Percentiles rank a stretch among this genome's conserved stretches.
Conservation (phyloP, 1,140 invertebrate genomes). For the Heterodera schachtii region DNA sequence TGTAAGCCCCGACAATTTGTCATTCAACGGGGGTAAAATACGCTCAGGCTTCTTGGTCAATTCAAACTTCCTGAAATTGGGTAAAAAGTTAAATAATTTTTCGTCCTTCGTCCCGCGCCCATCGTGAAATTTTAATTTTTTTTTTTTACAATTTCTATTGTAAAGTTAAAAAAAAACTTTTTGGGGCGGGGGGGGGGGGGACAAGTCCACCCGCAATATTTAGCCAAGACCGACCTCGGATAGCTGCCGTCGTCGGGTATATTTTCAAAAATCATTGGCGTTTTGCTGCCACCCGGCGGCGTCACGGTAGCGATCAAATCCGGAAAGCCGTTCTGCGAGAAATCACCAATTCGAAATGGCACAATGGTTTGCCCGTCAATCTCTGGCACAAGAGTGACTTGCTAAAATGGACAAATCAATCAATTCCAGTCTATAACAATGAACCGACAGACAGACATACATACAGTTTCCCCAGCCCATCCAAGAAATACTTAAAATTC, state of each 20-base stretch:
- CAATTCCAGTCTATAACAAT: too few relatives aligned
- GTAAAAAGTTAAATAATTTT: too few relatives aligned
- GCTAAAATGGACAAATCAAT: not conserved
- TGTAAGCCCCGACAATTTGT: constrained; percentile 22
- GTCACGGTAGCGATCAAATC: constrained; percentile 53
- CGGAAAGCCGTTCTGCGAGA: constrained; percentile 58
- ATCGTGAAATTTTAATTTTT: too few relatives aligned
- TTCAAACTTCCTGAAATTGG: constrained; percentile 59
- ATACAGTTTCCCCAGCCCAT: too few relatives aligned
- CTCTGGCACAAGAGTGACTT: constrained; percentile 8
- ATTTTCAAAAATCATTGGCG: constrained; percentile 53
- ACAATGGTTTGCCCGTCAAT: constrained; percentile 41
- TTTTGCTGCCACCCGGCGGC: not conserved
- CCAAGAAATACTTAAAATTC: too few relatives aligned
- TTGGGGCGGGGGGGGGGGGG: too few relatives aligned
- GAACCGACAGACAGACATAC: too few relatives aligned
- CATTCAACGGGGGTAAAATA: constrained; percentile 49
- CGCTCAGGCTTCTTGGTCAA: constrained; percentile 36
- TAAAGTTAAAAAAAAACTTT: too few relatives aligned
- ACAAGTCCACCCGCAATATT: too few relatives aligned
- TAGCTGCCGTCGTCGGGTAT: constrained; percentile 14
- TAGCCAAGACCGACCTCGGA: constrained; percentile 11
- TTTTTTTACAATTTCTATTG: too few relatives aligned
- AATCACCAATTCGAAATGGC: constrained; percentile 62
- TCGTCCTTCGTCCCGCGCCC: too few relatives aligned